Evolutionary conservation across 2,113 vertebrate genomes (phyloP).

Genomic region (Coturnix japonica): DNA sequence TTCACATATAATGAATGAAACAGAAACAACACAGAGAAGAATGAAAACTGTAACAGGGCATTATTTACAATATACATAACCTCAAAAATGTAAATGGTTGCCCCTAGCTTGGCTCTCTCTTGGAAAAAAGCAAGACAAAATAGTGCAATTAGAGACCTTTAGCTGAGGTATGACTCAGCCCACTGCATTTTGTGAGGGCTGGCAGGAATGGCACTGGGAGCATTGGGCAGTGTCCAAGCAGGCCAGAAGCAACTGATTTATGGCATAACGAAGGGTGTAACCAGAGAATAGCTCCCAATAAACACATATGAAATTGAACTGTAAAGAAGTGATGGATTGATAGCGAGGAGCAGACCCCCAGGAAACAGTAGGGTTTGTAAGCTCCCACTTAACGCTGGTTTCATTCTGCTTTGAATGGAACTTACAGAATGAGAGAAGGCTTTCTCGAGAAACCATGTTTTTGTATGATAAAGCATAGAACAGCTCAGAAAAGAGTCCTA

Average conservation of each 20-base stretch:
- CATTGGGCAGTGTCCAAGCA: background rate
- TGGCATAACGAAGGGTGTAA: constrained; percentile 8
- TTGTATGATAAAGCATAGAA: background rate
- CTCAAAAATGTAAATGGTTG: background rate
- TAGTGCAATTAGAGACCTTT: constrained; percentile 32
- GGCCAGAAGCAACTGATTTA: constrained; percentile 27
- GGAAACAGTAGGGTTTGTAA: constrained; percentile 39
- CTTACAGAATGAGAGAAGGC: constrained; percentile 4
- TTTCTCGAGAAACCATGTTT: background rate
- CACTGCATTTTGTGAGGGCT: constrained; percentile 49
- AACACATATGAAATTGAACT: constrained; percentile 50
- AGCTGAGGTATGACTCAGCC: constrained; percentile 36
- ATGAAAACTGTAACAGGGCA: background rate
- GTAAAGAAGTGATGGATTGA: constrained; percentile 38
- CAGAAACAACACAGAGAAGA: background rate
- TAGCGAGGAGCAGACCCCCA: background rate
- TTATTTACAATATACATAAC: constrained; percentile 19
- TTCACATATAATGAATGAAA: background rate
- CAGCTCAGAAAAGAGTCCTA: background rate
- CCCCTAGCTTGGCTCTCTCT: background rate
- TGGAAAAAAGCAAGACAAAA: constrained; percentile 37
- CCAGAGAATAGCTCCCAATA: background rate
- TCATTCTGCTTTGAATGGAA: constrained; percentile 24
- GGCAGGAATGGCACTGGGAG: constrained; percentile 15
- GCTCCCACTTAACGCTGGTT: constrained; percentile 14